Evolutionary conservation across 1,140 invertebrate genomes (phyloP).

Genomic region (Bombus consobrinus): DNA sequence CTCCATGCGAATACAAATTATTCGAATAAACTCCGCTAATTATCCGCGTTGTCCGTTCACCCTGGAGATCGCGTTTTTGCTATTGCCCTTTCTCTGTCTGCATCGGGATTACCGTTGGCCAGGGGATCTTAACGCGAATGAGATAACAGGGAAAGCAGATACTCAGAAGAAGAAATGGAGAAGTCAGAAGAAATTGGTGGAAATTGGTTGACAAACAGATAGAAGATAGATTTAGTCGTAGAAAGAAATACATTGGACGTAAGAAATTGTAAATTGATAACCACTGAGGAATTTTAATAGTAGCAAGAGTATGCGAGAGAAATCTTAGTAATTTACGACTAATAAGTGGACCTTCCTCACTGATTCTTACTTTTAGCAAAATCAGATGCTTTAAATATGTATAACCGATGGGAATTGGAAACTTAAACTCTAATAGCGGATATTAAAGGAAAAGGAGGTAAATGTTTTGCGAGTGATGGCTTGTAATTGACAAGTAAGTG

Average conservation of each 20-base stretch:
- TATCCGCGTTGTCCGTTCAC: not conserved
- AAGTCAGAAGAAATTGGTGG: not conserved
- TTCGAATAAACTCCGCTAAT: slow-evolving; percentile 36
- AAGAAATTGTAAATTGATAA: not conserved
- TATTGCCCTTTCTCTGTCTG: not conserved
- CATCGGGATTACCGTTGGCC: not conserved
- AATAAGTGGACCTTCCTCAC: too few species aligned
- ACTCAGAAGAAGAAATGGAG: fast-evolving
- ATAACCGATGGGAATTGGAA: too few species aligned
- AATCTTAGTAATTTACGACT: too few species aligned
- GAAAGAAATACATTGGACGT: not conserved
- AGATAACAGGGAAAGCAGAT: not conserved
- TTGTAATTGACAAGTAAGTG: not conserved
- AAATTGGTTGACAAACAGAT: not conserved
- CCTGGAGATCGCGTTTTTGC: not conserved
- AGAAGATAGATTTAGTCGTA: not conserved
- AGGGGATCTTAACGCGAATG: not conserved
- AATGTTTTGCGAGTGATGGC: too few species aligned
- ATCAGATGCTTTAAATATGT: too few species aligned
- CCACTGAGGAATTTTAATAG: too few species aligned
- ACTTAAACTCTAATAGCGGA: not conserved
- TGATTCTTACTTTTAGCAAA: too few species aligned
- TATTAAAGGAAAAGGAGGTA: not conserved
- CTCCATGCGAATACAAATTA: slow-evolving; percentile 30
- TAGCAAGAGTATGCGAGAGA: too few species aligned